Conservation (phyloP, 1,140 invertebrate genomes). For the Leptonema lineaticorne region DNA sequence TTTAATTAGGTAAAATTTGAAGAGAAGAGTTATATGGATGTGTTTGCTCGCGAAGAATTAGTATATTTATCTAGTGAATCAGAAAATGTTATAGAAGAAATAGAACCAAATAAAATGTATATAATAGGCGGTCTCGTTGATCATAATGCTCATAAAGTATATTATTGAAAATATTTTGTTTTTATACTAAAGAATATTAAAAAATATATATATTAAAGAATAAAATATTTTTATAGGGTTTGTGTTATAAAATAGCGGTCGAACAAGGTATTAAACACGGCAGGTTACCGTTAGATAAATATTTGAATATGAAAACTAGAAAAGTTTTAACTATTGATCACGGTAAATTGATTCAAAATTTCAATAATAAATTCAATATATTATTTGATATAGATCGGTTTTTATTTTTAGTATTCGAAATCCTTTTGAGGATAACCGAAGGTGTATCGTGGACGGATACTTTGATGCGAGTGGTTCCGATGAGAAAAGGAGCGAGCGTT, state of each 20-base stretch:
- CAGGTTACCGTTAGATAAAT: constrained; percentile 85
- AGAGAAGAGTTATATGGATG: constrained; percentile 63
- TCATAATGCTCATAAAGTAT: constrained; percentile 92
- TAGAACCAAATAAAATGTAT: constrained; percentile 81
- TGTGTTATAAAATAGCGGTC: constrained; percentile 80
- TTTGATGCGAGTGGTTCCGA: constrained; percentile 77
- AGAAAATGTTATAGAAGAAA: constrained; percentile 75
- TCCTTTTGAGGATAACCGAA: constrained; percentile 76
- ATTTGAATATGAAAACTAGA: constrained; percentile 88
- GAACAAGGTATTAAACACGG: constrained; percentile 81
- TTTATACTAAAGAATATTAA: background rate
- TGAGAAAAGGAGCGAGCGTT: constrained; percentile 69
- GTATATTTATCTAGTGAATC: constrained; percentile 96
- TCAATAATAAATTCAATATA: constrained; percentile 20
- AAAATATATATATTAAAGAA: background rate
- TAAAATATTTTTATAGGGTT: constrained; percentile 62
- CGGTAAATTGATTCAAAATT: constrained; percentile 62
- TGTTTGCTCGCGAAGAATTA: constrained; percentile 75
- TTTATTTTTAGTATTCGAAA: constrained; percentile 84
- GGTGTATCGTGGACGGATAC: constrained; percentile 83
- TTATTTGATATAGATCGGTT: background rate
- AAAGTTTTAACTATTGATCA: constrained; percentile 96
- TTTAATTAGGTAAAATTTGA: constrained; percentile 74
- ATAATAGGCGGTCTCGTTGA: constrained; percentile 97
- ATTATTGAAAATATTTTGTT: constrained; percentile 2